Base-by-base conservation (phyloP, 1,140 invertebrate species). In the Magallana ariakensis region DNA sequence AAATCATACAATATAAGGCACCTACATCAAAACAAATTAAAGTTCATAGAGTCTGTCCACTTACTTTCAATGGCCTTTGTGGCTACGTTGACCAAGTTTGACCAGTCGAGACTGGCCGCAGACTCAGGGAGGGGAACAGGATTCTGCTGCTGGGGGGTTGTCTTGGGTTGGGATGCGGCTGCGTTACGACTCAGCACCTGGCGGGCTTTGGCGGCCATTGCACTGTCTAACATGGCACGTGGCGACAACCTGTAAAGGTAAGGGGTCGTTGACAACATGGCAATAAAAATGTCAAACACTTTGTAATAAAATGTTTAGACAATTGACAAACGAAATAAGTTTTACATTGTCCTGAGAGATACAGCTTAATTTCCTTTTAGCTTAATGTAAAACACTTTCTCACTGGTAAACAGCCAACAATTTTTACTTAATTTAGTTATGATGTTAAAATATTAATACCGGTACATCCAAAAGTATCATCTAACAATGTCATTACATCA, bases 71-170 rank as follows among this genome's bases (percentile, higher is more conserved):
- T 96, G 46, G 97, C 97, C 87, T 96, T 95, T 1, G 96, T 97
- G 26, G 97, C 97, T 13, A 97, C 97, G 91, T 97, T 96, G 7
- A 97, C 97, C 16, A 97, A 95, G 93, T 96, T 96, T 10, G 96
- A 96, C 97, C 97, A 97, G 93, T 97, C 97, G 87, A 97, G 95
- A 46, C 96, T 92, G 19, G 92, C 90, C 13, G 93, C 88, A 22
- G 92, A 92, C 57, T 93, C 93, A 60, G 93, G 91, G 15, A 95
- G 85, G 9, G 94, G 93, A 5, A 94, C 86, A 82, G 84, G 87
- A 33, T 90, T 82, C 46, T 89, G 85, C 60, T 90, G 75, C 33
- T 46, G 33, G 33, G 33, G 33, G 33, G 33, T 46, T 15, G 85
- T 80, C 13, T 87, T 80, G 56, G 87, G 80, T 26, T 75, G 66